These are phyloP conservation scores for Nemopilema nomurai DNA, from an alignment of 30 jellyfish, hydroid and myxozoan species.

Conservation along the genomic window DNA sequence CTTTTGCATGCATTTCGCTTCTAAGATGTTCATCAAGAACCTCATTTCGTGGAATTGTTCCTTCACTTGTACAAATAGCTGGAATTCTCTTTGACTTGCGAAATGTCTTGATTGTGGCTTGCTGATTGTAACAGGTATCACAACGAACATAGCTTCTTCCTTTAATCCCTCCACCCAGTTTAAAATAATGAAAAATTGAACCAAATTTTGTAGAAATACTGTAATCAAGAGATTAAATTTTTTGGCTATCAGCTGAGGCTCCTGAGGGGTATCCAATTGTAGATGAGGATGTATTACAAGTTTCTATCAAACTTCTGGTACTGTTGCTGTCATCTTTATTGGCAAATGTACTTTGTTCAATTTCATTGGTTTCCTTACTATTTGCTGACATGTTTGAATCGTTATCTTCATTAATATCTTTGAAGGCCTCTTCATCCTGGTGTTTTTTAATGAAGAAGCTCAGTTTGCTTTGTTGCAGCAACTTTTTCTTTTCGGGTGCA, in stretches of 20 bases:
- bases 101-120: slow-evolving; percentile 11
- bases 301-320: neutral
- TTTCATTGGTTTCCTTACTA: neutral
- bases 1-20: slow-evolving; percentile 19
- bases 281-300: neutral
- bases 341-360: neutral
- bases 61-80: slow-evolving; percentile 20
- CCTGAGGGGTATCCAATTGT: neutral
- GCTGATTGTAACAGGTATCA: slow-evolving; percentile 15
- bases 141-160: slow-evolving; percentile 6
- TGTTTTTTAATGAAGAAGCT: neutral
- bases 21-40: slow-evolving; percentile 12
- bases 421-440: neutral
- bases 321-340: neutral
- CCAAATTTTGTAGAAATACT: neutral
- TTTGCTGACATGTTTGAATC: neutral
- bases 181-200: neutral
- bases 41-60: slow-evolving; percentile 13
- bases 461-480: neutral
- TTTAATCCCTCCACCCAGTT: slow-evolving; percentile 9
- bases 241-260: neutral
- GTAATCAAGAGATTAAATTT: neutral
- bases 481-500: neutral
- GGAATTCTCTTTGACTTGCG: slow-evolving; percentile 19
- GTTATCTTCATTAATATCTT: neutral